phyloP scores from a whole-genome alignment of 2,888 invertebrate genomes.

The Cephus spinipes region DNA sequence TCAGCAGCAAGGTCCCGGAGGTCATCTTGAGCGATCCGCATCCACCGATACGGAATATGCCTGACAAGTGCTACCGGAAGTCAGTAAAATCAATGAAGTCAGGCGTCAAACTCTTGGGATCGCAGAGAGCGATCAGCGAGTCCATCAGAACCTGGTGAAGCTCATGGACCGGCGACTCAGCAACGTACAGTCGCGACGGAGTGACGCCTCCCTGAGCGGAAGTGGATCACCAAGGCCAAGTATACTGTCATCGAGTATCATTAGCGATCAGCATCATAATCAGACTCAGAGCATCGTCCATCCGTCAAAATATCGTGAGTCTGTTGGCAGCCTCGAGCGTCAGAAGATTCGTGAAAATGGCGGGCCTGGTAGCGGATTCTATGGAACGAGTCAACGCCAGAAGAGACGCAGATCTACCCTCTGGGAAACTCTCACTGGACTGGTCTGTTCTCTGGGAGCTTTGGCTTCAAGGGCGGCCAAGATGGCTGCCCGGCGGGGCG shows the following conservation, averaged over 20 bases:
- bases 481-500: conserved; percentile 56
- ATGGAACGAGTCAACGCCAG: conserved; percentile 13
- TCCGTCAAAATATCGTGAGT: conserved; percentile 39
- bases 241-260: background rate
- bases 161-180: conserved; percentile 59
- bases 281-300: conserved; percentile 39
- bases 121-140: conserved; percentile 46
- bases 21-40: conserved; percentile 59
- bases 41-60: conserved; percentile 82
- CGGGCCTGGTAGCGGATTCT: background rate
- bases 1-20: conserved; percentile 45
- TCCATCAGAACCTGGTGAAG: conserved; percentile 56
- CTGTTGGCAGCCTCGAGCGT: conserved; percentile 6
- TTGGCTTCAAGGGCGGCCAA: conserved; percentile 64
- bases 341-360: conserved; percentile 11
- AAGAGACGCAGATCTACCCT: conserved; percentile 56
- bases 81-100: conserved; percentile 6
- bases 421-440: conserved; percentile 66
- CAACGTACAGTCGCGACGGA: conserved; percentile 41
- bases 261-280: background rate
- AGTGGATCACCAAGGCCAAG: background rate
- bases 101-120: conserved; percentile 32
- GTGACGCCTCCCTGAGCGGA: background rate
- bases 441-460: conserved; percentile 66
- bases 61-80: conserved; percentile 68